Conservation (phyloP, 2,888 invertebrate species). For the Lottia gigantea region DNA sequence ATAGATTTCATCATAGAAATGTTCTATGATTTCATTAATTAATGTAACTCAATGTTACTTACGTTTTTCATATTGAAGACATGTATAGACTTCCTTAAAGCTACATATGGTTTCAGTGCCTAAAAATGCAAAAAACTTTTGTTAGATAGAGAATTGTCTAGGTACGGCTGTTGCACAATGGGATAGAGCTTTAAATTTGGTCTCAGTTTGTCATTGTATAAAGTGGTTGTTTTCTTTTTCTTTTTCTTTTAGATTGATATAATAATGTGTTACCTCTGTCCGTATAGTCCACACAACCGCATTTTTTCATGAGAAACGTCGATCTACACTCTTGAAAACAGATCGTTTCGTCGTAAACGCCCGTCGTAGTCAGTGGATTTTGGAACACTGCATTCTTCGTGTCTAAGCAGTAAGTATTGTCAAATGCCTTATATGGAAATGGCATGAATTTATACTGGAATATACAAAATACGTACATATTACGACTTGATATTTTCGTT, state of each 20-base stretch:
- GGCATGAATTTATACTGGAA: constrained; percentile 2
- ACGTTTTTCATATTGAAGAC: neutral
- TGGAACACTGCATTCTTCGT: neutral
- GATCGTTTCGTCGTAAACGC: neutral
- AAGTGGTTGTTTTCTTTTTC: no score
- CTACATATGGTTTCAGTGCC: neutral
- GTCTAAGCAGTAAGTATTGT: constrained; percentile 11
- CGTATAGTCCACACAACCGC: neutral
- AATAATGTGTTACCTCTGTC: neutral
- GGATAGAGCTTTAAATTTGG: no score
- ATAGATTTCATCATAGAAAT: no score
- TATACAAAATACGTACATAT: neutral
- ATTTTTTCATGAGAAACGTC: neutral
- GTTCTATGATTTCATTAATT: no score
- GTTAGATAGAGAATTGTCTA: no score
- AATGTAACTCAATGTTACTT: neutral
- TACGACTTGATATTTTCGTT: no score
- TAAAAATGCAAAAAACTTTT: neutral
- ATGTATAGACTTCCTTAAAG: neutral
- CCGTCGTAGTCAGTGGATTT: neutral
- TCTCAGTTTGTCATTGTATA: no score
- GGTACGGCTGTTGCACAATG: no score
- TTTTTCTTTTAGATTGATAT: no score
- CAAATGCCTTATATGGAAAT: constrained; percentile 12
- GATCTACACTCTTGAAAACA: neutral